Evolutionary conservation across 2,113 vertebrate genomes (phyloP), one percentile per base, ranked within the genome.

Genomic region (Ictalurus punctatus): DNA sequence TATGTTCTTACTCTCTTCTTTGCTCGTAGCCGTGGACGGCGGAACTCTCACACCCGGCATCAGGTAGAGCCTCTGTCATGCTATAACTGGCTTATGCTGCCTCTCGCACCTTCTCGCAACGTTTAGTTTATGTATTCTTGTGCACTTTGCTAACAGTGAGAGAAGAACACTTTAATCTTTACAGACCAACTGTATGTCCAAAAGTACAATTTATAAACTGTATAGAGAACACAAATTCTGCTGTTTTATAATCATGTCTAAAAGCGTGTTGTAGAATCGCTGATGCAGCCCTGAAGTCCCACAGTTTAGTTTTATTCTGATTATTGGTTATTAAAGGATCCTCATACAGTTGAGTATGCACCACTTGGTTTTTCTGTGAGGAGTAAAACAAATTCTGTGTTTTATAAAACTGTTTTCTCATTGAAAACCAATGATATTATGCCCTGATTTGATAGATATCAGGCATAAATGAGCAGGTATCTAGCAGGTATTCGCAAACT

Each of bases 11-110:
- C 90, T 93, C 93, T 94, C 89, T 95, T 94, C 71, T 94, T 94
- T 92, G 94, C 95, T 96, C 94, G 93, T 96, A 99, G 98, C 97
- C 97, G 98, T 91, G 98, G 98, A 98, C 96, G 98, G 96, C 96
- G 98, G 95, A 99, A 99, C 95, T 99, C 98, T 91, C 98, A 99
- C 95, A 94, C 97, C 2, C 97, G 98, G 95, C 97, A 99, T 93
- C 98, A 99, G 98, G 98, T 99, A 99, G 92, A 90, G 94, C 95
- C 83, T 93, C 89, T 87, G 81, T 90, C 89, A 87, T 91, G 63
- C 86, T 87, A 78, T 89, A 79, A 92, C 86, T 76, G 58, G 88
- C 92, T 84, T 65, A 61, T 92, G 92, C 92, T 94, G 80, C 85
- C 25, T 69, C 59, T 91, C 69, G 74, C 76, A 83, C 34, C 80